Percentiles rank a stretch among this genome's conserved stretches.
Evolutionary conservation across 2,888 invertebrate species (phyloP).

Genomic region (Lepeophtheirus nordmannii): DNA sequence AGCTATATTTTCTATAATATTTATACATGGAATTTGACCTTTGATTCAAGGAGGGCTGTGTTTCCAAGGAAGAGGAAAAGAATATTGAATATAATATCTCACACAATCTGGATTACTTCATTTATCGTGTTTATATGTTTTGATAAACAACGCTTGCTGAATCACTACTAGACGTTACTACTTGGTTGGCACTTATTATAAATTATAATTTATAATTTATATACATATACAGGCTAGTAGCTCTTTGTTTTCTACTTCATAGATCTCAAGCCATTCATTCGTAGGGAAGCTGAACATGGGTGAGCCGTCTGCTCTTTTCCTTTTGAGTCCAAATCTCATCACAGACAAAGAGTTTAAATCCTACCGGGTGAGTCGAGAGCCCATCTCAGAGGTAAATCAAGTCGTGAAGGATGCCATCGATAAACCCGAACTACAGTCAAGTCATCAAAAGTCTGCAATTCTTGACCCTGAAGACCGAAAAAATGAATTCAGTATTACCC

Average conservation of each 20-base stretch:
- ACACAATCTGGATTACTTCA: background rate
- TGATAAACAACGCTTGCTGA: no score
- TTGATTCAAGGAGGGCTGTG: no score
- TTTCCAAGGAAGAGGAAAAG: background rate
- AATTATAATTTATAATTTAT: no score
- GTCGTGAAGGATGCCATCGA: background rate
- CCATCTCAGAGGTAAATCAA: background rate
- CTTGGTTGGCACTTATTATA: no score
- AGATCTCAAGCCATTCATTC: no score
- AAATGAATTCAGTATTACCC: background rate
- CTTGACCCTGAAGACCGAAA: background rate
- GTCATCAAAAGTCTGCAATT: background rate
- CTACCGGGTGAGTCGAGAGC: background rate
- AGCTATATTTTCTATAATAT: no score
- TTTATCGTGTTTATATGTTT: no score
- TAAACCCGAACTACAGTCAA: background rate
- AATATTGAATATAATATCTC: conserved; percentile 6
- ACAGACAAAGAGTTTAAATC: background rate
- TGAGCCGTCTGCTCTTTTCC: background rate
- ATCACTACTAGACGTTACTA: no score
- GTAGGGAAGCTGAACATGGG: background rate
- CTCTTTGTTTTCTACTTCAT: no score
- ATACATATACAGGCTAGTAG: no score
- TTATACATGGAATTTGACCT: no score
- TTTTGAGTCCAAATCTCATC: background rate